phyloP scores from a whole-genome alignment of 2,888 invertebrate genomes.

The Pristionchus fissidentatus region DNA sequence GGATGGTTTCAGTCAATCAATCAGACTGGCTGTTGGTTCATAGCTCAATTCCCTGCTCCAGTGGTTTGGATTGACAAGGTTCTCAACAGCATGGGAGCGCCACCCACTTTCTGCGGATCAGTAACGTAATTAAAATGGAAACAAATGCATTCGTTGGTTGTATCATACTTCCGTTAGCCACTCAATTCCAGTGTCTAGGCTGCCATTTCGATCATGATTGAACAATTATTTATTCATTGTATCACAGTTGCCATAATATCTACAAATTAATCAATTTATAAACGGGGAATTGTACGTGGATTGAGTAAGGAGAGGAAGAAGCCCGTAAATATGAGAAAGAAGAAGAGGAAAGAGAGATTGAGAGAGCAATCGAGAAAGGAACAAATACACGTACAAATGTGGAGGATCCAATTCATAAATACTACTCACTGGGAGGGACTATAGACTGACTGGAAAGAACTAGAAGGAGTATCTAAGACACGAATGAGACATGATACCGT shows the following conservation, averaged over 20 bases:
- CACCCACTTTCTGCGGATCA: not conserved
- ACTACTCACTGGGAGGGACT: too few relatives aligned
- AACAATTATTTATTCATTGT: not conserved
- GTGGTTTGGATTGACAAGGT: conserved; percentile 6
- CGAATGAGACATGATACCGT: conserved; percentile 19
- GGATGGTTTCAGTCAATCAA: conserved; percentile 22
- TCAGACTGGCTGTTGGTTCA: conserved; percentile 25
- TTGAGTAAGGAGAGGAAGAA: not conserved
- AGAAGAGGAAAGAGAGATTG: not conserved
- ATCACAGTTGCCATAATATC: conserved; percentile 3
- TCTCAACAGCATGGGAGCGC: conserved; percentile 20
- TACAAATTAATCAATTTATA: not conserved
- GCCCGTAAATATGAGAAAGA: conserved; percentile 6
- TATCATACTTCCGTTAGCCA: not conserved
- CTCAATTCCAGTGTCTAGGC: not conserved
- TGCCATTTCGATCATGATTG: not conserved
- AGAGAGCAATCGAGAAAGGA: not conserved
- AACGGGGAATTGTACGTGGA: not conserved
- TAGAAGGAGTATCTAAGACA: not conserved
- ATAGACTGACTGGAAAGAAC: not conserved
- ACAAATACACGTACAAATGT: not conserved
- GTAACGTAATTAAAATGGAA: conserved; percentile 6
- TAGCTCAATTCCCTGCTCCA: not conserved
- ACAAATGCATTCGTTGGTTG: too few relatives aligned
- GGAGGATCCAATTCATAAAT: conserved; percentile 11